Conservation (phyloP, 1,140 invertebrate species). For the Hyphantria cunea region DNA sequence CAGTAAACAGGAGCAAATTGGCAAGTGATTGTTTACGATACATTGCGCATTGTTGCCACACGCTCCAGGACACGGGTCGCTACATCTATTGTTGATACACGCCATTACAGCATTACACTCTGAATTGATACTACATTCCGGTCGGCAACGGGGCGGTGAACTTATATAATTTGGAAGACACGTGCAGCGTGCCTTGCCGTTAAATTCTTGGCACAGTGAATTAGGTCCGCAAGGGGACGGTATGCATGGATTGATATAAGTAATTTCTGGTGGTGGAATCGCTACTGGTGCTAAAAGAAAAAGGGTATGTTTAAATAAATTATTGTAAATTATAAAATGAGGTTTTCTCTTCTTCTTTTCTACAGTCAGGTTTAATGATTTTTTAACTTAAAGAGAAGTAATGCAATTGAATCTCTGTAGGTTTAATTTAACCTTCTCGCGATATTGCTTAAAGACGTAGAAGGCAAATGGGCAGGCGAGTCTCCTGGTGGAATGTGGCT, state of each 20-base stretch:
- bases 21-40: conserved; percentile 86
- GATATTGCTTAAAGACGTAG: no score
- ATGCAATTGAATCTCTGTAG: no score
- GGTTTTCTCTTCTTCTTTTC: not conserved
- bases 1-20: conserved; percentile 85
- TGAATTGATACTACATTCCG: conserved; percentile 88
- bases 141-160: conserved; percentile 86
- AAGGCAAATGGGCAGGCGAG: no score
- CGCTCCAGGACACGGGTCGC: conserved; percentile 87
- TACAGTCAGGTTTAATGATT: no score
- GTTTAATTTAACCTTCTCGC: no score
- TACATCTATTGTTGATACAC: conserved; percentile 86
- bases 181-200: conserved; percentile 85
- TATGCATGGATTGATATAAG: conserved; percentile 84
- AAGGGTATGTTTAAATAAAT: not conserved
- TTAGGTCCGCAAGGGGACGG: conserved; percentile 89
- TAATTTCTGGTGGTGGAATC: conserved; percentile 44
- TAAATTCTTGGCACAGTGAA: conserved; percentile 85
- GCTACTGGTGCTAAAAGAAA: conserved; percentile 48
- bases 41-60: conserved; percentile 90
- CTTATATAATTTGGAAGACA: conserved; percentile 86
- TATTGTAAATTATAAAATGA: not conserved
- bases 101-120: conserved; percentile 86
- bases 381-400: no score
- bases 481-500: no score